Conservation (phyloP, 2,797 vertebrate species). For the Acipenser transmontanus region DNA sequence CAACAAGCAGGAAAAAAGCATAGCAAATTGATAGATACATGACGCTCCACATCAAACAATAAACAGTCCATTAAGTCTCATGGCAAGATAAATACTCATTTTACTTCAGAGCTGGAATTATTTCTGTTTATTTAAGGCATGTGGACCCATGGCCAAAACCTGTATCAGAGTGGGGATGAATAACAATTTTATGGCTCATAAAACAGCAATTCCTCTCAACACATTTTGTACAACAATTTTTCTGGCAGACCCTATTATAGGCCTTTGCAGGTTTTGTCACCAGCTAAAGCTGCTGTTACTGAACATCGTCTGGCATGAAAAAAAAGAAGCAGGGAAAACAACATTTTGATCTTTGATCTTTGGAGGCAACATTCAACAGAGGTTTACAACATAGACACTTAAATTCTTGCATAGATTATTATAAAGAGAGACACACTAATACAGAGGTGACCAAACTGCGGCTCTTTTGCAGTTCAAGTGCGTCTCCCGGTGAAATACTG, state of each 20-base stretch:
- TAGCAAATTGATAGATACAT: conserved; percentile 54
- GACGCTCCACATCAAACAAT: conserved; percentile 77
- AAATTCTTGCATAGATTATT: no score
- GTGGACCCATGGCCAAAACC: conserved; percentile 90
- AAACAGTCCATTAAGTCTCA: conserved; percentile 76
- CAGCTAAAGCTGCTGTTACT: conserved; percentile 26
- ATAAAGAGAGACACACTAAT: no score
- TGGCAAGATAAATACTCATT: conserved; percentile 50
- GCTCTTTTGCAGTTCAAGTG: no score
- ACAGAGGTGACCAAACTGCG: no score
- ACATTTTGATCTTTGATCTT: no score
- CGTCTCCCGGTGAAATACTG: no score
- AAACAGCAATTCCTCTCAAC: conserved; percentile 85
- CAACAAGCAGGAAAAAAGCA: conserved; percentile 35
- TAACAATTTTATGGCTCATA: conserved; percentile 99
- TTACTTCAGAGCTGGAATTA: conserved; percentile 77
- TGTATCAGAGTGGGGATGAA: conserved; percentile 90
- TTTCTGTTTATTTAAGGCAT: conserved; percentile 95
- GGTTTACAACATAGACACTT: no score
- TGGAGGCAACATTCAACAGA: no score
- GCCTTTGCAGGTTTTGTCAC: conserved; percentile 46
- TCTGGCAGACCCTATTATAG: conserved; percentile 36
- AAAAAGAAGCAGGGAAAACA: no score
- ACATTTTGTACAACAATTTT: conserved; percentile 59
- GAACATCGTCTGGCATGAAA: conserved; percentile 15